Evolutionary conservation across 1,140 invertebrate genomes (phyloP).

Genomic region (Brachionus asplanchnoidis): DNA sequence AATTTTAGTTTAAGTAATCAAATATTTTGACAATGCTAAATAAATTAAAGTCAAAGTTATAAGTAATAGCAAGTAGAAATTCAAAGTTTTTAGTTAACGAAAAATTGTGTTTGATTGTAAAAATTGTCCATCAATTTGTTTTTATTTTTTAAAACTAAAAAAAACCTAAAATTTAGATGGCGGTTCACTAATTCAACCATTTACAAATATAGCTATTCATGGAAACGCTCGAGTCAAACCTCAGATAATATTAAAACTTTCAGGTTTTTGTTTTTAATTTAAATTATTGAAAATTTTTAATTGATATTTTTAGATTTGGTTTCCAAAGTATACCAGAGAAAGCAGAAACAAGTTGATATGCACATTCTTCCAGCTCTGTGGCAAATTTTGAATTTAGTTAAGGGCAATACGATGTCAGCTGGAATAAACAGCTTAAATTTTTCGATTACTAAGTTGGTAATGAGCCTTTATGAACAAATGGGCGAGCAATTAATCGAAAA

Average conservation of each 20-base stretch:
- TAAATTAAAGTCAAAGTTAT: no score
- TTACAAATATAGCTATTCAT: slow-evolving; percentile 50
- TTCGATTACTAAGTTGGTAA: slow-evolving; percentile 48
- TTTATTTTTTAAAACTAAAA: no score
- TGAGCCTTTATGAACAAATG: slow-evolving; percentile 50
- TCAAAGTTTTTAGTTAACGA: background rate
- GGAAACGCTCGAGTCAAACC: slow-evolving; percentile 52
- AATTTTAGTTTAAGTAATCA: no score
- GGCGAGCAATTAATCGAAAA: slow-evolving; percentile 49
- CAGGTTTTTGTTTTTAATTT: slow-evolving; percentile 47
- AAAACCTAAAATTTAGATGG: slow-evolving; percentile 46
- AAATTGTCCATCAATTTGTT: no score
- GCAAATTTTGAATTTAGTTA: slow-evolving; percentile 51
- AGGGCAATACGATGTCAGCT: slow-evolving; percentile 47
- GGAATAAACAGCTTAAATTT: slow-evolving; percentile 49
- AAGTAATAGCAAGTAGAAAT: no score
- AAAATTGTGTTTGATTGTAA: background rate
- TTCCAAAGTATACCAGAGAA: slow-evolving; percentile 50
- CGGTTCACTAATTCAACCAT: slow-evolving; percentile 50
- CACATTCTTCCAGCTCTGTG: slow-evolving; percentile 54
- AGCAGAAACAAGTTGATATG: slow-evolving; percentile 52
- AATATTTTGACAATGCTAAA: no score
- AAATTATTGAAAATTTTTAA: background rate
- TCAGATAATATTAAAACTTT: slow-evolving; percentile 53
- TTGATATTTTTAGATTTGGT: slow-evolving; percentile 49